Conservation (phyloP, 2,797 vertebrate genomes). For the Peromyscus attwateri region DNA sequence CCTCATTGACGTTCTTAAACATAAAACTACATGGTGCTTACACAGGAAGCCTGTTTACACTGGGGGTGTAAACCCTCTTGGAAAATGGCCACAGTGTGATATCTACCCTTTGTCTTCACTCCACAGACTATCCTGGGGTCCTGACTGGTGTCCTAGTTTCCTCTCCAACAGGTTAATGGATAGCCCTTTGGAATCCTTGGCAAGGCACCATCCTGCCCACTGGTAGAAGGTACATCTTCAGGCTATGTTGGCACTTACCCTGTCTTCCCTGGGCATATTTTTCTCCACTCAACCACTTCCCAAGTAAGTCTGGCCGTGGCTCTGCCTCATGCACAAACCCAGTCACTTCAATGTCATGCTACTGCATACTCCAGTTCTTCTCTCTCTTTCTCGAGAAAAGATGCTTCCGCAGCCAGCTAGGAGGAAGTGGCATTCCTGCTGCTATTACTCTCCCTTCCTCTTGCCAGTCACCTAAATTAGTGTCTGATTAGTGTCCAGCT, state of each 20-base stretch:
- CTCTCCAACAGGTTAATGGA: neutral
- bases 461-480: neutral
- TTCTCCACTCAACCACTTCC: neutral
- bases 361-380: neutral
- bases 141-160: neutral
- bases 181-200: neutral
- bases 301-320: neutral
- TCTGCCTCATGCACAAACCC: neutral
- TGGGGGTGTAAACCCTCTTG: neutral
- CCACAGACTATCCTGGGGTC: neutral
- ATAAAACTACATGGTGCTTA: too few species aligned
- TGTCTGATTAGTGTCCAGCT: neutral
- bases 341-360: neutral
- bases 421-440: too few species aligned
- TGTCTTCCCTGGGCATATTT: neutral
- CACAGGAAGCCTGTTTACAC: neutral
- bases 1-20: neutral
- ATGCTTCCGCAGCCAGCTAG: neutral
- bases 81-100: neutral
- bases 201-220: accelerated
- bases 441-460: accelerated
- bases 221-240: neutral
- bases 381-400: neutral
- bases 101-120: neutral
- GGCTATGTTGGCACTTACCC: neutral